These are phyloP conservation scores for Listronotus oregonensis DNA, from an alignment of 1,140 invertebrate species.

Conservation along the genomic window DNA sequence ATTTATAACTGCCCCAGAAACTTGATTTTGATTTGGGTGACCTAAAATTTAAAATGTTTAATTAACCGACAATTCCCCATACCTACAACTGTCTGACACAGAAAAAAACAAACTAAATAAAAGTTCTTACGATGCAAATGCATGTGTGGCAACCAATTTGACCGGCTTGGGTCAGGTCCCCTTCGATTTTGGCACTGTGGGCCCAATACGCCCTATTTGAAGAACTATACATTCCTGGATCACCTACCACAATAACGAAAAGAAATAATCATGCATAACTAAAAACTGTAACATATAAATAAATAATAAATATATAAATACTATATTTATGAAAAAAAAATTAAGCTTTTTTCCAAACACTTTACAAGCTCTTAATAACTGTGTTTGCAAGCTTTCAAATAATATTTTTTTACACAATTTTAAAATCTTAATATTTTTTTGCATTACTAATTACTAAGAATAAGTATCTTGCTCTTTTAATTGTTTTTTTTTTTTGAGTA, in stretches of 20 bases:
- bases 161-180: constrained; percentile 58
- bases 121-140: constrained; percentile 65
- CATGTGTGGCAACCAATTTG: constrained; percentile 65
- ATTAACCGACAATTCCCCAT: not conserved
- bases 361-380: too few species aligned
- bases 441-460: too few species aligned
- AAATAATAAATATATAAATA: constrained; percentile 13
- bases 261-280: constrained; percentile 48
- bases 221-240: constrained; percentile 59
- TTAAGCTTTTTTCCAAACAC: too few species aligned
- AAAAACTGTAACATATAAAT: constrained; percentile 28
- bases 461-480: too few species aligned
- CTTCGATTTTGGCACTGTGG: constrained; percentile 60
- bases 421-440: too few species aligned
- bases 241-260: constrained; percentile 54
- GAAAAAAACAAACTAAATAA: constrained; percentile 58
- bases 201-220: constrained; percentile 56
- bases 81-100: not conserved
- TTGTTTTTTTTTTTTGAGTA: too few species aligned
- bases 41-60: constrained; percentile 11
- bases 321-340: not conserved
- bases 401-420: too few species aligned
- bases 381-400: too few species aligned
- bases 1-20: constrained; percentile 25
- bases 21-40: constrained; percentile 33